Percentiles rank a stretch among this genome's conserved stretches.
Conservation (phyloP, 1,140 invertebrate genomes). For the Notospermus geniculatus region DNA sequence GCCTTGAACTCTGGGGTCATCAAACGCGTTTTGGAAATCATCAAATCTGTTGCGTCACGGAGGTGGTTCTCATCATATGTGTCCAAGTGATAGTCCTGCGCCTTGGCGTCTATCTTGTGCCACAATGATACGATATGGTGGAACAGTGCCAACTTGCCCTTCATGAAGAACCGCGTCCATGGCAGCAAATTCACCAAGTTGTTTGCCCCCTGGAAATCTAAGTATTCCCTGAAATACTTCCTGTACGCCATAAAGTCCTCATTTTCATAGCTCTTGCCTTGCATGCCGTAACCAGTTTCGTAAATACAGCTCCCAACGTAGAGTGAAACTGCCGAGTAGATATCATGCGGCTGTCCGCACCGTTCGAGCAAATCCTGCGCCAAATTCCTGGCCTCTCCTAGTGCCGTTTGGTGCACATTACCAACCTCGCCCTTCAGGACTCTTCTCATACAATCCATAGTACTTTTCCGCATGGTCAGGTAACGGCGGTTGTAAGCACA, state of each 20-base stretch:
- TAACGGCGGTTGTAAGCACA: background rate
- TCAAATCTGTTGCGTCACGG: background rate
- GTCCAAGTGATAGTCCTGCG: background rate
- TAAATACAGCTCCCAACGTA: background rate
- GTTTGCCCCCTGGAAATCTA: background rate
- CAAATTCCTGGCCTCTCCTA: background rate
- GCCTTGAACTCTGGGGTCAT: background rate
- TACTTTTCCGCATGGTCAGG: background rate
- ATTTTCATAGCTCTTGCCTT: background rate
- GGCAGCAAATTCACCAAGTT: background rate
- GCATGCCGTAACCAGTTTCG: background rate
- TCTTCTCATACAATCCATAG: background rate
- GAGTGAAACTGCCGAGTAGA: background rate
- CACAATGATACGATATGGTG: background rate
- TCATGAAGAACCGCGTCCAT: conserved; percentile 2
- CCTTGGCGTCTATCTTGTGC: background rate
- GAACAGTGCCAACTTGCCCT: background rate
- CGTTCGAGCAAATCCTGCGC: background rate
- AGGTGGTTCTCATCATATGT: background rate
- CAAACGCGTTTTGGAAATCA: background rate
- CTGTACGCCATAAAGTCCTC: background rate
- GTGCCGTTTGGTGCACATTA: no score
- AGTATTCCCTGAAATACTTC: background rate
- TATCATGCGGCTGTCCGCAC: background rate
- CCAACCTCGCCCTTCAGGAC: no score